Conservation (phyloP, 2,113 vertebrate species). For the Mesoclemmys tuberculata region DNA sequence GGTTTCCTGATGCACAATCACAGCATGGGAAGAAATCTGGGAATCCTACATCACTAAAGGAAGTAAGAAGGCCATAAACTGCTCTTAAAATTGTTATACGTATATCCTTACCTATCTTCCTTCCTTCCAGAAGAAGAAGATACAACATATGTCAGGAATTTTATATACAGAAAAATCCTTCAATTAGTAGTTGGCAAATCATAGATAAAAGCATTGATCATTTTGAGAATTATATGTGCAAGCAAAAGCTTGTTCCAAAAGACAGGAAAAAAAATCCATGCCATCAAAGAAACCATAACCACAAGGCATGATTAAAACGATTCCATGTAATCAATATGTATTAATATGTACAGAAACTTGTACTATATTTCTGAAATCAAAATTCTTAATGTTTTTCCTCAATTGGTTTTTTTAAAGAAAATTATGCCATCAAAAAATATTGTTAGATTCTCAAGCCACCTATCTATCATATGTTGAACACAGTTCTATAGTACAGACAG, state of each 20-base stretch:
- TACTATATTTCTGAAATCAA: neutral
- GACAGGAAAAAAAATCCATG: neutral
- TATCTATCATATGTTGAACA: neutral
- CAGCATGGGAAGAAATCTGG: neutral
- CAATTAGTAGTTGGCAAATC: neutral
- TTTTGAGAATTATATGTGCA: neutral
- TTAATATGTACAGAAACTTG: neutral
- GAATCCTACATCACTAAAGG: neutral
- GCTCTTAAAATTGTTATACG: neutral
- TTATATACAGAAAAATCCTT: neutral
- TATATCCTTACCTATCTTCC: neutral
- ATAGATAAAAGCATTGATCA: neutral
- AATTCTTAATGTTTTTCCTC: neutral
- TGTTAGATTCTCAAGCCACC: neutral
- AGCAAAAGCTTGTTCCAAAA: neutral
- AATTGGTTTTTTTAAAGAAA: neutral
- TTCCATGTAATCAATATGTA: neutral
- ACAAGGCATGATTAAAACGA: neutral
- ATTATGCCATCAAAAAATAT: fast-evolving
- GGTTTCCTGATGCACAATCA: neutral
- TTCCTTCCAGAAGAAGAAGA: neutral
- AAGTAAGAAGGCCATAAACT: neutral
- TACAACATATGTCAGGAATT: neutral
- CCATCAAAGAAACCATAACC: neutral
- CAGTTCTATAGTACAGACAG: neutral